Evolutionary conservation across 2,888 invertebrate genomes (phyloP).

Genomic region (Girardia tigrina): DNA sequence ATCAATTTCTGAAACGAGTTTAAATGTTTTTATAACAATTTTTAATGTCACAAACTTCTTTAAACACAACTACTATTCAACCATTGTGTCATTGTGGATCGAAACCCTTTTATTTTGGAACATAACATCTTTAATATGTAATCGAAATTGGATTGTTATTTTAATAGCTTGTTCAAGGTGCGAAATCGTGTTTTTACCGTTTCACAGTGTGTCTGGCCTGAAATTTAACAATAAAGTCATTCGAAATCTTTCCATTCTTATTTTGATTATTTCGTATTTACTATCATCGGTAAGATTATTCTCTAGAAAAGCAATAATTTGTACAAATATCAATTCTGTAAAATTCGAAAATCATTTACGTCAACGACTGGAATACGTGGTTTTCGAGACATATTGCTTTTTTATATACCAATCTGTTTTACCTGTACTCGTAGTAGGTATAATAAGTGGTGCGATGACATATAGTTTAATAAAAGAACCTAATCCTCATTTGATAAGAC

Average conservation of each 20-base stretch:
- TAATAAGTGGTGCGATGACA: not conserved
- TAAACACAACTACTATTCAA: not conserved
- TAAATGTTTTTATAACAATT: constrained; percentile 6
- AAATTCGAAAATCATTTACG: not conserved
- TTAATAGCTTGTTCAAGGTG: not conserved
- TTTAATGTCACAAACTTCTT: not conserved
- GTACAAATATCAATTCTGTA: not conserved
- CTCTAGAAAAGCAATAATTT: constrained; percentile 5
- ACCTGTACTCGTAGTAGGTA: not conserved
- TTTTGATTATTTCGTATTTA: constrained; percentile 13
- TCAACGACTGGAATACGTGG: not conserved
- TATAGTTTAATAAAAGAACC: constrained; percentile 4
- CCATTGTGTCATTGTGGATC: not conserved
- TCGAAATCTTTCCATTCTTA: not conserved
- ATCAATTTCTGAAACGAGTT: not conserved
- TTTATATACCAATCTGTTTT: not conserved
- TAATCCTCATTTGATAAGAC: not conserved
- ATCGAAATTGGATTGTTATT: not conserved
- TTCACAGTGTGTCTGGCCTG: not conserved
- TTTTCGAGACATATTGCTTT: not conserved
- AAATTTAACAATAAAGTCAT: constrained; percentile 19
- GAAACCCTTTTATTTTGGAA: constrained; percentile 7
- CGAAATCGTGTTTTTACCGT: constrained; percentile 7
- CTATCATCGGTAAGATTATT: not conserved
- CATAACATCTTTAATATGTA: not conserved